Base-by-base conservation (phyloP, 2,888 invertebrate species). In the Aphidius colemani region DNA sequence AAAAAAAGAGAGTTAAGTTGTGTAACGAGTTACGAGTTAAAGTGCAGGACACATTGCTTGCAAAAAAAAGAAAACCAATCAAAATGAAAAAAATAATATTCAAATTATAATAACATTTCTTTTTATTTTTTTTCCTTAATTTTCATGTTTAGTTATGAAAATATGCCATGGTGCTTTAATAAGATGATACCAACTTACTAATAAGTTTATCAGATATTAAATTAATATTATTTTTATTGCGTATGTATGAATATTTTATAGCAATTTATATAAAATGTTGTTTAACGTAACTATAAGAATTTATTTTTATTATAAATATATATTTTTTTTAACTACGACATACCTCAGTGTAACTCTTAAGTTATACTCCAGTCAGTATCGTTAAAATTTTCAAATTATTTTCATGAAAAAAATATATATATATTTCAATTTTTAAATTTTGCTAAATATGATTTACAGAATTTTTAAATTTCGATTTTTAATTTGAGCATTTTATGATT, bases 261-360 rank as follows among this genome's bases (percentile, higher is more conserved):
- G 13, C 13, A 60, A 60, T 7, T 6, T 57, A 72, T 65, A 61
- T 48, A 70, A 69, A 70, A 70, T 59, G 66, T 67, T 65, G 65
- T 55, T 61, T 40, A 61, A 53, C 39, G 50, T 53, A 40, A 69
- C 68, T 70, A n/a, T n/a, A 68, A 67, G 64, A 66, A 67, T 70
- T 62, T 59, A 49, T 55, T 55, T 11, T 59, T 63, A 41, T 45
- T 13, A 53, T 55, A 64, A 49, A 49, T 11, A 60, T 43, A 50
- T 57, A 41, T 57, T 13, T 59, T 49, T 53, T 45, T 63, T 43
- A 30, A 53, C 30, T 56, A 48, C 56, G 76, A 79, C 72, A 78
- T 80, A 79, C 79, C 79, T 80, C 79, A 78, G 69, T 70, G 71
- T 71, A 67, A 70, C 70, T 72, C 11, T 18, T 41, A 7, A 10